Evolutionary conservation across 2,113 vertebrate genomes (phyloP).

Genomic region (Marcusenius ussheri): DNA sequence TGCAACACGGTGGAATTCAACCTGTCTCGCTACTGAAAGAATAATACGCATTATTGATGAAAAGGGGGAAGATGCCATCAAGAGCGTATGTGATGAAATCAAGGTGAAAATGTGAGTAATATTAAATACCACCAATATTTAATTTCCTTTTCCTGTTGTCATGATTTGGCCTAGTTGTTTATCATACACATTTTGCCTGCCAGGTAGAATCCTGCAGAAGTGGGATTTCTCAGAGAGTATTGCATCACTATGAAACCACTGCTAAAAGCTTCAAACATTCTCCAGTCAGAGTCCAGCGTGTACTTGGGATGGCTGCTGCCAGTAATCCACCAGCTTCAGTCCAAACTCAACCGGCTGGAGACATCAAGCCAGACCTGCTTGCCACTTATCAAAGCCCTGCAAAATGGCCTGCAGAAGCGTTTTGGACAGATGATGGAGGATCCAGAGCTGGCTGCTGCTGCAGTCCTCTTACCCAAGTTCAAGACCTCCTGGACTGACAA

Average conservation of each 20-base stretch:
- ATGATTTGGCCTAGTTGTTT: neutral
- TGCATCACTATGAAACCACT: conserved; percentile 16
- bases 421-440: conserved; percentile 21
- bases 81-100: conserved; percentile 13
- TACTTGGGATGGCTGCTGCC: conserved; percentile 22
- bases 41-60: conserved; percentile 12
- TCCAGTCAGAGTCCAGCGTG: conserved; percentile 21
- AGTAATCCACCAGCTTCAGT: conserved; percentile 14
- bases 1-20: conserved; percentile 15
- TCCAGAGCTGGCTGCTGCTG: neutral
- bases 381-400: neutral
- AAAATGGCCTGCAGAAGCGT: conserved; percentile 18
- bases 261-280: conserved; percentile 17
- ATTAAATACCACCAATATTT: neutral
- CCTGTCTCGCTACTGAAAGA: neutral
- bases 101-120: conserved; percentile 13
- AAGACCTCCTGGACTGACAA: conserved; percentile 15
- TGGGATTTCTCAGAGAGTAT: conserved; percentile 8
- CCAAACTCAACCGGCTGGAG: conserved; percentile 23
- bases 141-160: neutral
- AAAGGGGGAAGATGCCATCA: conserved; percentile 16
- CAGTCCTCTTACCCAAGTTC: conserved; percentile 12
- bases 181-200: conserved; percentile 1
- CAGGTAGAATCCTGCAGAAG: conserved; percentile 19
- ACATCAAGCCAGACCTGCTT: neutral